phyloP scores from a whole-genome alignment of 2,797 vertebrate genomes.

The Pteronotus mesoamericanus region DNA sequence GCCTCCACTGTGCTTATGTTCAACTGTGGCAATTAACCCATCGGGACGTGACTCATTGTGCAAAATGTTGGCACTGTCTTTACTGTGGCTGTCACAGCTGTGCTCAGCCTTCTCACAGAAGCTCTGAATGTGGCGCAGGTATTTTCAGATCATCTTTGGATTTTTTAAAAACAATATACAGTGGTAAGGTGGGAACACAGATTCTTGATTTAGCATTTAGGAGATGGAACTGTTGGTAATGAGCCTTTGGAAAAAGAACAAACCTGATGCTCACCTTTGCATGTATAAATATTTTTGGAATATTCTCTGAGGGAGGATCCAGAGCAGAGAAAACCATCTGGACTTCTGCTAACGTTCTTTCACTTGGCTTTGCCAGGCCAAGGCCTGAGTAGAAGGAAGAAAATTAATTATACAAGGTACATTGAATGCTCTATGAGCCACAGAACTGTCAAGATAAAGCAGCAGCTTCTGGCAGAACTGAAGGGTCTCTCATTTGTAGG shows the following conservation, averaged over 20 bases:
- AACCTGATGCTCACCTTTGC: neutral
- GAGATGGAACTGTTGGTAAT: neutral
- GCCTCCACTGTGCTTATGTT: constrained; percentile 32
- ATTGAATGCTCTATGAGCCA: neutral
- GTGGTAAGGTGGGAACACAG: constrained; percentile 35
- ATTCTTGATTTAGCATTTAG: rapidly evolving
- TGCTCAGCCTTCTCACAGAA: neutral
- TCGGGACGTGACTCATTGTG: neutral
- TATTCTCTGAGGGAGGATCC: neutral
- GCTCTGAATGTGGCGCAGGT: constrained; percentile 11
- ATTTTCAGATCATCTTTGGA: constrained; percentile 46
- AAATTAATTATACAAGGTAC: neutral
- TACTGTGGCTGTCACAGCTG: neutral
- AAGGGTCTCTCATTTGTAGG: neutral
- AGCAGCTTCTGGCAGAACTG: neutral
- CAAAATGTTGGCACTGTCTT: neutral
- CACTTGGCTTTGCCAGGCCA: neutral
- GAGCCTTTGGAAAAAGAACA: constrained; percentile 21
- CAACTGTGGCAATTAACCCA: constrained; percentile 44
- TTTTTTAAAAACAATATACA: neutral
- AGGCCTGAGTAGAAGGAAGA: neutral
- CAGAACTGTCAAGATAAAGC: neutral
- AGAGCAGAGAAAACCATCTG: neutral
- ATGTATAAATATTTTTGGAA: neutral
- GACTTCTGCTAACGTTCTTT: neutral